These are phyloP conservation scores for Drosophila melanica DNA, from an alignment of 1,140 invertebrate genomes.

Conservation along the genomic window DNA sequence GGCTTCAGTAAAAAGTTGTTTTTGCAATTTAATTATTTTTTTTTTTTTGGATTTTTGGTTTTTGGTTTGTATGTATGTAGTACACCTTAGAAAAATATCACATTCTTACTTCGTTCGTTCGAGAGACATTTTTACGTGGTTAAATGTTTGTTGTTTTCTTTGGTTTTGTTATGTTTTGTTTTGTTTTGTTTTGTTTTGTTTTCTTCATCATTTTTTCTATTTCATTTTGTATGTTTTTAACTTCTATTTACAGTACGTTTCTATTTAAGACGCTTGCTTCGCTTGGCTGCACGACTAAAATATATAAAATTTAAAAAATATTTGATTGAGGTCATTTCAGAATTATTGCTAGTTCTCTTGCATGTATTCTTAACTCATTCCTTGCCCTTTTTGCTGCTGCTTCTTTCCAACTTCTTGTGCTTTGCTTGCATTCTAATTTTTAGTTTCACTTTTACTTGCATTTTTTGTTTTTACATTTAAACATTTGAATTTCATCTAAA, in stretches of 20 bases:
- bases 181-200: constrained; percentile 38
- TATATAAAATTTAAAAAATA: constrained; percentile 84
- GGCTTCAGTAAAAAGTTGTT: constrained; percentile 46
- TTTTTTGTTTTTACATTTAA: constrained; percentile 40
- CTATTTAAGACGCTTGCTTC: constrained; percentile 40
- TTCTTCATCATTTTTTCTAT: constrained; percentile 39
- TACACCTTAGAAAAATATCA: constrained; percentile 84
- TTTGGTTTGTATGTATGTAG: constrained; percentile 61
- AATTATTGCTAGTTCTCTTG: constrained; percentile 83
- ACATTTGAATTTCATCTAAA: constrained; percentile 71
- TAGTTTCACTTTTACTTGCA: constrained; percentile 2
- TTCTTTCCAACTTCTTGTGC: constrained; percentile 6
- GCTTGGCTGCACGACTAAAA: constrained; percentile 49
- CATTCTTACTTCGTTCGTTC: constrained; percentile 84
- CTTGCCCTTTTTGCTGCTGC: constrained; percentile 21
- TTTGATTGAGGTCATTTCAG: constrained; percentile 84
- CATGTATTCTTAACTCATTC: constrained; percentile 27
- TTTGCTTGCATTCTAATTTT: constrained; percentile 5
- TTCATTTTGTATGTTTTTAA: constrained; percentile 24
- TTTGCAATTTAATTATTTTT: constrained; percentile 33
- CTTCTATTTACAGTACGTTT: constrained; percentile 61
- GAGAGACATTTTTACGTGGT: constrained; percentile 80
- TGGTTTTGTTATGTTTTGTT: constrained; percentile 49
- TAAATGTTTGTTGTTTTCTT: constrained; percentile 60
- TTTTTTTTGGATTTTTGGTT: constrained; percentile 47